Percentiles rank a stretch among this genome's conserved stretches.
These are phyloP conservation scores for Automeris io DNA, from an alignment of 2,888 invertebrate species.

Conservation along the genomic window DNA sequence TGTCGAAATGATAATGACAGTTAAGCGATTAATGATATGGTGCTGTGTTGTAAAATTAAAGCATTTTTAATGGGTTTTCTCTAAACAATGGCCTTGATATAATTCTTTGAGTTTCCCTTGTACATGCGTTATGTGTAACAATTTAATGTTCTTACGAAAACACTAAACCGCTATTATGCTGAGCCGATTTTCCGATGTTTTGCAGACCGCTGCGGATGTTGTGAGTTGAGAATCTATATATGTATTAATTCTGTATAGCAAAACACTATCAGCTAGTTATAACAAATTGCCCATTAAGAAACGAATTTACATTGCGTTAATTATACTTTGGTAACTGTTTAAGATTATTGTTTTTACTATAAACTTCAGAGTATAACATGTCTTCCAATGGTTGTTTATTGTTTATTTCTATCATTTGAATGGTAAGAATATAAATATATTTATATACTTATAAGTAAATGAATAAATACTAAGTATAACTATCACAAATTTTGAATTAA, in stretches of 20 bases:
- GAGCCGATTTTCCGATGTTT: slow-evolving; percentile 73
- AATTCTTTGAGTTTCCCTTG: background rate
- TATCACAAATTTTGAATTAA: no score
- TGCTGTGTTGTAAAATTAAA: slow-evolving; percentile 2
- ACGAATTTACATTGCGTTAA: no score
- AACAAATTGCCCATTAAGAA: background rate
- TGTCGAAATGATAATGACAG: background rate
- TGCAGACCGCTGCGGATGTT: slow-evolving; percentile 75
- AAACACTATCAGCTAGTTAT: background rate
- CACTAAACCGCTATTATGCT: slow-evolving; percentile 47
- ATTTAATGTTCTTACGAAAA: slow-evolving; percentile 2
- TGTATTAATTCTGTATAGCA: slow-evolving; percentile 4
- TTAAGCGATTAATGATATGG: background rate
- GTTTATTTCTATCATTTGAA: no score
- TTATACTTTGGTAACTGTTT: no score
- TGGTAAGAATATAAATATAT: no score
- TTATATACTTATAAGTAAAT: no score
- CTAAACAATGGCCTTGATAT: slow-evolving; percentile 6
- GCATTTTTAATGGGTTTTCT: slow-evolving; percentile 3
- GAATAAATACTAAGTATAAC: no score
- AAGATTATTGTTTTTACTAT: no score
- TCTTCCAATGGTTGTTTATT: no score
- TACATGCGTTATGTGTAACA: slow-evolving; percentile 3
- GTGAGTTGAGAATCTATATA: slow-evolving; percentile 42
- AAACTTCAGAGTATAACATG: no score